These are phyloP conservation scores for Carassius gibelio DNA, from an alignment of 2,113 vertebrate genomes.

Conservation along the genomic window DNA sequence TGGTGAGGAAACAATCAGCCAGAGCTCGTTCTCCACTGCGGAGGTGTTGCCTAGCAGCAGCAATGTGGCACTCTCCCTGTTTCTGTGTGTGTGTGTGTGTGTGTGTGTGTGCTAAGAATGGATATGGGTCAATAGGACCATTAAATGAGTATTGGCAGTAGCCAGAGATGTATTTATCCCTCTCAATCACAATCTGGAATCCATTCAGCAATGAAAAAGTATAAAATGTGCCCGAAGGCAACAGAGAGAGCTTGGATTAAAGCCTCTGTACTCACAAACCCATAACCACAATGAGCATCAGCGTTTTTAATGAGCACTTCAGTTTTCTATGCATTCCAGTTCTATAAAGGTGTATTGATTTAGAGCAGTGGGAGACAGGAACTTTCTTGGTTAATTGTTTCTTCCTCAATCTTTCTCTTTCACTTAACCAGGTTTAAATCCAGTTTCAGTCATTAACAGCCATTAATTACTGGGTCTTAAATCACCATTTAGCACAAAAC, in stretches of 20 bases:
- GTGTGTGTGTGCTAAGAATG: not conserved
- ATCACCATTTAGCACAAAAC: not conserved
- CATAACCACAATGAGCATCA: constrained; percentile 13
- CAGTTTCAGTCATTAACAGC: not conserved
- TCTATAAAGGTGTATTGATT: constrained; percentile 48
- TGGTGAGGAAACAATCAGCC: constrained; percentile 42
- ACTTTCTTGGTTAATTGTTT: constrained; percentile 30
- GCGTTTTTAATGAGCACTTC: constrained; percentile 44
- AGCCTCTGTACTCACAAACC: not conserved
- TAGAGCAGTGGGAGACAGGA: constrained; percentile 17
- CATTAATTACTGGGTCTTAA: not conserved
- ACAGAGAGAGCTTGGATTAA: not conserved
- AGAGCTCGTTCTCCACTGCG: constrained; percentile 29
- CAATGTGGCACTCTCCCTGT: not conserved
- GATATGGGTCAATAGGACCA: constrained; percentile 8
- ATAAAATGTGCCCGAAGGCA: not conserved
- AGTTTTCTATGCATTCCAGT: constrained; percentile 26
- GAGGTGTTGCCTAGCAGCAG: constrained; percentile 53
- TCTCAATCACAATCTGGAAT: not conserved
- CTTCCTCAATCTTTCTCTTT: not conserved
- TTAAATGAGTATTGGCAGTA: not conserved
- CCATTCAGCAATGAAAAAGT: not conserved
- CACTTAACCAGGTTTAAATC: not conserved
- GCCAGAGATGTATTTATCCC: not conserved
- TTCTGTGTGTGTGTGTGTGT: not conserved